Base-by-base conservation (phyloP, 2,797 vertebrate species). In the Astyanax mexicanus region DNA sequence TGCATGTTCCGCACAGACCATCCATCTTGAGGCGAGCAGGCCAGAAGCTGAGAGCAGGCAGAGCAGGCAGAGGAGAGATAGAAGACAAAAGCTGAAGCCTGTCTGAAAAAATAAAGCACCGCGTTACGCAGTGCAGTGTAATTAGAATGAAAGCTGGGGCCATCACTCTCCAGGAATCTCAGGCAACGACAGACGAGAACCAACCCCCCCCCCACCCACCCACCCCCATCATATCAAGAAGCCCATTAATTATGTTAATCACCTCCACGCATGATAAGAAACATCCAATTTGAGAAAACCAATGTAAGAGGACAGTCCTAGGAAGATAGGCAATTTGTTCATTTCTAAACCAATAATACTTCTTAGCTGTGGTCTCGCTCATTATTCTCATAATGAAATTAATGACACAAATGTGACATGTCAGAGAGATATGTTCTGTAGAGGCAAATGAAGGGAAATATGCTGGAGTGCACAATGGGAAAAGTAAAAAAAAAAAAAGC, bases 191-290 rank as follows among this genome's bases (percentile, higher is more conserved):
- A 79, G 35, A 60, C 29, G 32, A 44, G 55, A 47, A 38, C 23
- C n/a, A n/a, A n/a, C n/a, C n/a, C n/a, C n/a, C n/a, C n/a, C n/a
- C n/a, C n/a, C n/a, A n/a, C 25, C 10, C 19, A 64, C 72, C 67
- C 71, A 35, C 49, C 3, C 15, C 55, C 47, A 42, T 44, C 68
- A 62, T 62, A 81, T 80, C 84, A 78, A 77, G 73, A 82, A 74
- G 80, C 64, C 74, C 80, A 83, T 87, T 79, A 87, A 87, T 90
- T 84, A 83, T 78, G 25, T 51, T 78, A 85, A 86, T 88, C 45
- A 81, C 80, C 73, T 86, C 66, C 65, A 68, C 40, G 76, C 75
- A 75, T 76, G 57, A 84, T 83, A 83, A 80, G 75, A 81, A 80
- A 80, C 66, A 81, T 71, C 52, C 37, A 76, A 67, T 84, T 79